Percentiles rank a stretch among this genome's conserved stretches.
phyloP scores from a whole-genome alignment of 2,888 invertebrate species.

The Apotomis betuletana region DNA sequence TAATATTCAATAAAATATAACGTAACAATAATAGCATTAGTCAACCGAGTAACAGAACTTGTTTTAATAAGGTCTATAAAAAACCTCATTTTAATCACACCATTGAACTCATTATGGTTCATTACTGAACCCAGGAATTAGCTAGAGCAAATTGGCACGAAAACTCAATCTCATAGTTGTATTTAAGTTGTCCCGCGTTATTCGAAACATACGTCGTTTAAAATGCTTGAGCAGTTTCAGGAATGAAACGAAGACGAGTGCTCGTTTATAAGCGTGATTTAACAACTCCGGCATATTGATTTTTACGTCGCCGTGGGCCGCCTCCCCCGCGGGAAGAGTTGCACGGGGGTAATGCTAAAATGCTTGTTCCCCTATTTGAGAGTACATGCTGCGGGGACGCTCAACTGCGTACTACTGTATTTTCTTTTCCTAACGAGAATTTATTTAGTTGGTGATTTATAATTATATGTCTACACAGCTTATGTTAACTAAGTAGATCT shows the following conservation, averaged over 20 bases:
- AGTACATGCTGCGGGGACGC: constrained; percentile 82
- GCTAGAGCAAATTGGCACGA: neutral
- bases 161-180: neutral
- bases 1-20: neutral
- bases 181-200: constrained; percentile 25
- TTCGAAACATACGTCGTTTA: constrained; percentile 61
- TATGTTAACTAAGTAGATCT: neutral
- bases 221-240: constrained; percentile 76
- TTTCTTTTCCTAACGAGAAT: constrained; percentile 32
- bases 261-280: constrained; percentile 88
- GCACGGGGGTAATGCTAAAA: constrained; percentile 85
- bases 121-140: neutral
- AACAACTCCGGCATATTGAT: constrained; percentile 89
- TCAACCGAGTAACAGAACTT: neutral
- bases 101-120: no score
- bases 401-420: constrained; percentile 57
- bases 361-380: constrained; percentile 85
- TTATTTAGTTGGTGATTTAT: constrained; percentile 8
- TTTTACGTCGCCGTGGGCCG: constrained; percentile 84
- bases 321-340: constrained; percentile 83
- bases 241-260: constrained; percentile 84
- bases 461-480: neutral
- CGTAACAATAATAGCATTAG: neutral
- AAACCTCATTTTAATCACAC: no score
- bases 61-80: neutral